Base-by-base conservation (phyloP, 2,113 vertebrate species). In the Dasyprocta punctata region DNA sequence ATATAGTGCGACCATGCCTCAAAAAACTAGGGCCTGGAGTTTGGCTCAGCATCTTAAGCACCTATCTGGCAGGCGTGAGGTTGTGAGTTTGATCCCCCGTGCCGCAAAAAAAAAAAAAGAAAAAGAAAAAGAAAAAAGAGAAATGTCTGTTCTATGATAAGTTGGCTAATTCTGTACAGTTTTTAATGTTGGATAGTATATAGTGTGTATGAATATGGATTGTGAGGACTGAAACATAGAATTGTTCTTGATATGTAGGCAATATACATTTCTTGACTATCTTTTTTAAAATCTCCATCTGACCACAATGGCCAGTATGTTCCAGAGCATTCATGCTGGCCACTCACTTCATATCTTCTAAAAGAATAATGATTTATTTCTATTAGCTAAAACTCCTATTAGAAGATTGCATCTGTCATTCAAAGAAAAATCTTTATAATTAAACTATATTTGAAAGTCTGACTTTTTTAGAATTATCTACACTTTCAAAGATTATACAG, bases 331-430 rank as follows among this genome's bases (percentile, higher is more conserved):
- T 47, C 60, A 93, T 30, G 81, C 13, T 80, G 58, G 81, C 65
- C 86, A 90, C 90, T 73, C 52, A 93, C 82, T 33, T 75, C 83
- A n/a, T 90, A 94, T 86, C 69, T 90, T 95, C 63, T 90, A 69
- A 95, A 89, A 85, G 49, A 93, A 86, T 75, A 69, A 91, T 85
- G 95, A 69, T 22, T 69, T 86, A 69, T 56, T 95, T 97, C 60
- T 65, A 19, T 65, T 85, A 63, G 24, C 90, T 30, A 96, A 75
- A 95, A 92, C 81, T 52, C 2, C 41, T 91, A 86, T 36, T 89
- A 63, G 3, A 93, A 93, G 75, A 19, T 28, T 3, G 38, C 28
- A 87, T 90, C 38, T 87, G 6, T 95, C 75, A 71, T 95, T 90
- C 91, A 22, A 69, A 94, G 89, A 88, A 9, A 84, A 89, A 75